Evolutionary conservation across 2,113 vertebrate species (phyloP).

Genomic region (Neolamprologus toae): DNA sequence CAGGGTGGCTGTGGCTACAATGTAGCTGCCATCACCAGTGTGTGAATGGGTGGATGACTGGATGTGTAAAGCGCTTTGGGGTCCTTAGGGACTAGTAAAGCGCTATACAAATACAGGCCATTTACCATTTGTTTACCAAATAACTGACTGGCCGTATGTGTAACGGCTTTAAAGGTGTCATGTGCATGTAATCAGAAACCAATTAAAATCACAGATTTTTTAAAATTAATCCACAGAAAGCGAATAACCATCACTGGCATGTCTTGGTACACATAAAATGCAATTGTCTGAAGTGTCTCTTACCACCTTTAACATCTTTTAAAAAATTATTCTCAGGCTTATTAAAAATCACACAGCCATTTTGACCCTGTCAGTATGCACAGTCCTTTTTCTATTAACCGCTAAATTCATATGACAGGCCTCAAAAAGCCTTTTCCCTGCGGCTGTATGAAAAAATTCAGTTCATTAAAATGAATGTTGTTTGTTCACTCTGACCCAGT

Average conservation of each 20-base stretch:
- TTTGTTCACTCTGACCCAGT: neutral
- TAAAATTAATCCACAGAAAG: rapidly evolving
- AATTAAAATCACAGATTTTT: neutral
- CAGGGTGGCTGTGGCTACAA: too few relatives aligned
- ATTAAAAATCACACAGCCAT: rapidly evolving
- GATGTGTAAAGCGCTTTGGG: too few relatives aligned
- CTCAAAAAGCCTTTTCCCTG: neutral
- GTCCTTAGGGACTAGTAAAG: too few relatives aligned
- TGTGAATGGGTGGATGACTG: too few relatives aligned
- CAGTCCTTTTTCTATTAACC: neutral
- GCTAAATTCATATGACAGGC: neutral
- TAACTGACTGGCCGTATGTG: neutral
- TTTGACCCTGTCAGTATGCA: neutral
- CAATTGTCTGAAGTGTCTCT: rapidly evolving
- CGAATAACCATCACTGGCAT: neutral
- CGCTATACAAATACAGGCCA: too few relatives aligned
- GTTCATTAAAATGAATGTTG: neutral
- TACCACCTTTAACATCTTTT: neutral
- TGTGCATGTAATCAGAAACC: neutral
- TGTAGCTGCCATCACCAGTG: too few relatives aligned
- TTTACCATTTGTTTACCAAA: too few relatives aligned
- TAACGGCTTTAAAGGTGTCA: neutral
- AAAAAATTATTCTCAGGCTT: neutral
- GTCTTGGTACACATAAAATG: neutral
- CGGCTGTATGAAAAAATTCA: neutral